phyloP scores from a whole-genome alignment of 2,888 invertebrate species.

The Branchinecta sandiegonensis region DNA sequence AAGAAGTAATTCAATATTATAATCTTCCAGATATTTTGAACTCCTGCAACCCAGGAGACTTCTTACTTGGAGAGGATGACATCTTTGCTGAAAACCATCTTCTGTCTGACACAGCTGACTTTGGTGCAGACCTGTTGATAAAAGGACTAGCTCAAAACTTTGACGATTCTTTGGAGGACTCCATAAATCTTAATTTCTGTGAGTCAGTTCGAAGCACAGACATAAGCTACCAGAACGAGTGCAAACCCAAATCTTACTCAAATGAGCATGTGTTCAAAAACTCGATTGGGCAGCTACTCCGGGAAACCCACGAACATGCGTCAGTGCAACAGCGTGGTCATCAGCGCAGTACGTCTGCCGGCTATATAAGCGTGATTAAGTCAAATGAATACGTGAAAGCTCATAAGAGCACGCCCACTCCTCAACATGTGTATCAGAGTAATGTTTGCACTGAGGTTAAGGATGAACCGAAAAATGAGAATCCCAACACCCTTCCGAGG shows the following conservation, averaged over 20 bases:
- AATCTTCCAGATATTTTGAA: background rate
- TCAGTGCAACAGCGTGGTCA: background rate
- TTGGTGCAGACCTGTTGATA: background rate
- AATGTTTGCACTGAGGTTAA: too few relatives aligned
- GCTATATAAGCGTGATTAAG: constrained; percentile 4
- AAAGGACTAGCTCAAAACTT: background rate
- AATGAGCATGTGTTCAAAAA: constrained; percentile 1
- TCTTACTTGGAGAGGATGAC: background rate
- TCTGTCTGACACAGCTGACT: background rate
- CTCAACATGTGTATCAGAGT: too few relatives aligned
- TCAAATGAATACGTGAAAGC: background rate
- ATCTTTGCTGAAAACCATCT: constrained; percentile 2
- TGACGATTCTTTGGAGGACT: background rate
- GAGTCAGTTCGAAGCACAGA: background rate
- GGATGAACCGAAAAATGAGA: too few relatives aligned
- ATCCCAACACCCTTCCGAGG: too few relatives aligned
- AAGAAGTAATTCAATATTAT: background rate
- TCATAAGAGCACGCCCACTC: background rate
- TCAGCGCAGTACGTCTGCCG: background rate
- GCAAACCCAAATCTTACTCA: background rate
- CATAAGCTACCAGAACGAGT: background rate
- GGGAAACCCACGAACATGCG: too few relatives aligned
- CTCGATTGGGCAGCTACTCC: background rate
- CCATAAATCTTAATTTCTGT: constrained; percentile 6
- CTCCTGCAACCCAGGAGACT: constrained; percentile 13